These are phyloP conservation scores for Oegoconia quadripuncta DNA, from an alignment of 2,888 invertebrate species.

Conservation along the genomic window DNA sequence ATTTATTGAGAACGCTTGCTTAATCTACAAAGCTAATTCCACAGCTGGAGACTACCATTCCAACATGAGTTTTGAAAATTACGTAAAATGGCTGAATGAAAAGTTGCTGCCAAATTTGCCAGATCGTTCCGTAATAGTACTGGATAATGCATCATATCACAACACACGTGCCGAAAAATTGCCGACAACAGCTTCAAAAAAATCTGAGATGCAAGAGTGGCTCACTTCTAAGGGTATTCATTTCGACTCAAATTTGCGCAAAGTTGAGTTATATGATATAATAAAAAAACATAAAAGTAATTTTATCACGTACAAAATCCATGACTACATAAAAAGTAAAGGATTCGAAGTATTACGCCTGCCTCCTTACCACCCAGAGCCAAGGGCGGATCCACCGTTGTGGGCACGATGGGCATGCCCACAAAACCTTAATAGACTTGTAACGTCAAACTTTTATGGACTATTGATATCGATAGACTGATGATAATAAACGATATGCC, in stretches of 20 bases:
- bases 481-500: too few relatives aligned
- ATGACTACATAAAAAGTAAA: constrained; percentile 14
- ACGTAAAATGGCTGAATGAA: constrained; percentile 29
- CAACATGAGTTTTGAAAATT: constrained; percentile 25
- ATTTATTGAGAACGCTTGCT: constrained; percentile 25
- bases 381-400: too few relatives aligned
- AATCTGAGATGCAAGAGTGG: constrained; percentile 23
- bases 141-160: constrained; percentile 23
- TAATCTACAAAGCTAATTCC: constrained; percentile 22
- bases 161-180: constrained; percentile 14
- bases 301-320: constrained; percentile 17
- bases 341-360: constrained; percentile 17
- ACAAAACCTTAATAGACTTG: too few relatives aligned
- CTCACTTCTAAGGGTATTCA: constrained; percentile 17
- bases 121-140: constrained; percentile 17
- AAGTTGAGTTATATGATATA: constrained; percentile 11
- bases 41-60: constrained; percentile 23
- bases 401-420: too few relatives aligned
- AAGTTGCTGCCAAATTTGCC: constrained; percentile 27
- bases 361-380: constrained; percentile 22
- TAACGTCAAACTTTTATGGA: too few relatives aligned
- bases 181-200: constrained; percentile 15
- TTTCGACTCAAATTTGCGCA: constrained; percentile 8
- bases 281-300: constrained; percentile 1
- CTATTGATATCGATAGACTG: too few relatives aligned